These are phyloP conservation scores for Eidolon helvum DNA, from an alignment of 2,113 vertebrate genomes.

Conservation along the genomic window DNA sequence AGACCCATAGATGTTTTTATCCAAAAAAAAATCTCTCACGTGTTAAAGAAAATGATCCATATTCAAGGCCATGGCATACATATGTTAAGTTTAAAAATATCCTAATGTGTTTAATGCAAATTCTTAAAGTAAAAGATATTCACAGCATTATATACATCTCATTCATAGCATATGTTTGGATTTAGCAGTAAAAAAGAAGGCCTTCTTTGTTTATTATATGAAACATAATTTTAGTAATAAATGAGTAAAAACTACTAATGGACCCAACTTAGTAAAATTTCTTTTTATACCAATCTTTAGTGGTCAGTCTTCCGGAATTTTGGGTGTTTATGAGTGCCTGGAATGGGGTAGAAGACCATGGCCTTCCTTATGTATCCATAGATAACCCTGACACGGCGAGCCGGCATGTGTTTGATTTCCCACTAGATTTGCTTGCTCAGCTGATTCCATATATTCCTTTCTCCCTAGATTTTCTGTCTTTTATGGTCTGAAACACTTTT, in stretches of 20 bases:
- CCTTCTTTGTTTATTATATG: background rate
- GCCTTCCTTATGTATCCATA: background rate
- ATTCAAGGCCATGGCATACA: background rate
- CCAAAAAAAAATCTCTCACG: background rate
- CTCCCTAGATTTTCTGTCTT: background rate
- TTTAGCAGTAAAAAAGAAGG: background rate
- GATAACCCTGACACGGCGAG: accelerated
- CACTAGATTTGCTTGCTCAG: background rate
- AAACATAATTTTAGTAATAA: conserved; percentile 13
- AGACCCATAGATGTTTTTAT: background rate
- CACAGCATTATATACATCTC: background rate
- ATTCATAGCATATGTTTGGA: background rate
- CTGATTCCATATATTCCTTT: background rate
- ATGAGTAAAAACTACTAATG: background rate
- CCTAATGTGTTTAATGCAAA: background rate
- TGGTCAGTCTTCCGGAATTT: background rate
- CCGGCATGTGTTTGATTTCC: background rate
- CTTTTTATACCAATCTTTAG: background rate
- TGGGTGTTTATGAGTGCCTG: too few relatives aligned
- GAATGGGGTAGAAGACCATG: background rate
- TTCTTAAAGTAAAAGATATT: background rate
- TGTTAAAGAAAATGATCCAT: background rate
- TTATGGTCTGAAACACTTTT: background rate
- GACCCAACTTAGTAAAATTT: background rate
- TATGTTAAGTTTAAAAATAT: background rate